Percentiles rank a stretch among this genome's conserved stretches.
Evolutionary conservation across 2,888 invertebrate genomes (phyloP).

Genomic region (Cephus nigrinus): DNA sequence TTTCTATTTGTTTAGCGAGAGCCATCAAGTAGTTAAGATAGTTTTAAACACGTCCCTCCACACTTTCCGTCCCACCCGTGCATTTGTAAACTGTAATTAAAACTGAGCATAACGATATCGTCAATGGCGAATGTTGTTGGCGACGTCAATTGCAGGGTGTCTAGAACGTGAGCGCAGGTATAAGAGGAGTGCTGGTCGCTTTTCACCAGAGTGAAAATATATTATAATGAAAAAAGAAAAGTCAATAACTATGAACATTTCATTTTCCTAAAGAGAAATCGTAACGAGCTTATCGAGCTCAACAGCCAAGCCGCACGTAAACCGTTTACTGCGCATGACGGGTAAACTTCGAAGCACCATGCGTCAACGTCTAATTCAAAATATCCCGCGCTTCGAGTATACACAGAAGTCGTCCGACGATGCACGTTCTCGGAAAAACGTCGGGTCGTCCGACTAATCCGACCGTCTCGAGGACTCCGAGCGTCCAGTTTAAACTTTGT

Average conservation of each 20-base stretch:
- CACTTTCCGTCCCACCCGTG: too few relatives aligned
- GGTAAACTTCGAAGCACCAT: neutral
- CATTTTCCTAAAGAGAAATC: neutral
- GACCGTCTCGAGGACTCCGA: neutral
- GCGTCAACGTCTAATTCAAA: neutral
- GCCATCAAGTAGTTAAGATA: neutral
- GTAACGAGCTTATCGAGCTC: neutral
- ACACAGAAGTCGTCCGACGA: neutral
- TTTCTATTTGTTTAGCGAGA: neutral
- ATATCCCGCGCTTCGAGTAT: neutral
- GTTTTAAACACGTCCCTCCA: neutral
- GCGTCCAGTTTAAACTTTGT: neutral
- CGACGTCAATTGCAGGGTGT: neutral
- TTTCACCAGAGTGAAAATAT: neutral
- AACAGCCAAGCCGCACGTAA: neutral
- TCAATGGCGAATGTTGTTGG: neutral
- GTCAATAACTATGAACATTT: neutral
- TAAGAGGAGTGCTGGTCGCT: neutral
- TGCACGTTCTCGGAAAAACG: neutral
- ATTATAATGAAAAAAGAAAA: neutral
- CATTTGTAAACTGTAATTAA: neutral
- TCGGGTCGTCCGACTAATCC: neutral
- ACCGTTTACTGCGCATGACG: neutral
- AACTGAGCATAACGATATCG: neutral
- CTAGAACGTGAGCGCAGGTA: neutral